Evolutionary conservation across 2,113 vertebrate species (phyloP).

Genomic region (Erpornis zantholeuca): DNA sequence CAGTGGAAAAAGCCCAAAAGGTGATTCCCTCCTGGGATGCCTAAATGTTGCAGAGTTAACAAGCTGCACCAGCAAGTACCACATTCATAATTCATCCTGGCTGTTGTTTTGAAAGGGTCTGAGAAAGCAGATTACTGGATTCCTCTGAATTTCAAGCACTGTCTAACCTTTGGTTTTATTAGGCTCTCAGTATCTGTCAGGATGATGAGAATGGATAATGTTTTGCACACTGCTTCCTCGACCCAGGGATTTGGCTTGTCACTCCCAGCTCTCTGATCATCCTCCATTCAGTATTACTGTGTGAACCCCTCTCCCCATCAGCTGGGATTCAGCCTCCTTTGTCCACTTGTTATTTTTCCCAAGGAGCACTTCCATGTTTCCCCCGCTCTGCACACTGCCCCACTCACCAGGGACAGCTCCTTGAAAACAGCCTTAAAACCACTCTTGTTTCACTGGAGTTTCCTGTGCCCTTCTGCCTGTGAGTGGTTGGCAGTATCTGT

Average conservation of each 20-base stretch:
- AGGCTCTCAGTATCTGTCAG: neutral
- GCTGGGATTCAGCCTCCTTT: neutral
- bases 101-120: neutral
- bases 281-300: neutral
- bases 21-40: neutral
- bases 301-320: neutral
- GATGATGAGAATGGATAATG: neutral
- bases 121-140: neutral
- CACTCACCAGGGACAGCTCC: neutral
- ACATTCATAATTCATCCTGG: neutral
- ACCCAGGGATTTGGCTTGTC: neutral
- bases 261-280: neutral
- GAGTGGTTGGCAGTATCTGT: neutral
- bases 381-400: neutral
- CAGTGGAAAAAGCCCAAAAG: neutral
- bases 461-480: neutral
- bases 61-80: neutral
- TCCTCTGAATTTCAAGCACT: neutral
- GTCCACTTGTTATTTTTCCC: rapidly evolving
- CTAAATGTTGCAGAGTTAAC: neutral
- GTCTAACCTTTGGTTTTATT: neutral
- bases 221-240: neutral
- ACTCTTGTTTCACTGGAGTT: neutral
- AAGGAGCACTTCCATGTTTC: neutral
- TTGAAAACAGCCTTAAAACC: neutral